These are phyloP conservation scores for Garrulus glandarius DNA, from an alignment of 2,797 vertebrate species.

Conservation along the genomic window DNA sequence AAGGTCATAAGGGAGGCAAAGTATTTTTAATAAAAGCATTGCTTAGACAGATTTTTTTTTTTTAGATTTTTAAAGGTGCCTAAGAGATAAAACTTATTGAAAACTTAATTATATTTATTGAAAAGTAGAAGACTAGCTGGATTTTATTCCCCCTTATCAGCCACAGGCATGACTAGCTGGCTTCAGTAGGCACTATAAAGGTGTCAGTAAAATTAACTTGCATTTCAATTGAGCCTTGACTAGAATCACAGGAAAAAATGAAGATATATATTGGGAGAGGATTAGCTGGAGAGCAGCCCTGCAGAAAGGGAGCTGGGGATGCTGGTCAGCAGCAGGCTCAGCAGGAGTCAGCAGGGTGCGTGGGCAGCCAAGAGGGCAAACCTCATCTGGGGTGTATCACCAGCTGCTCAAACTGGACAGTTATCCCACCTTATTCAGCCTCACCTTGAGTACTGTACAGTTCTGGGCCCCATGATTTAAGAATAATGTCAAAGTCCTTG, in stretches of 20 bases:
- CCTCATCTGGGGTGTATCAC: neutral
- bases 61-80: neutral
- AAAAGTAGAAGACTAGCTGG: neutral
- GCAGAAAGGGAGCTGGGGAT: neutral
- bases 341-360: neutral
- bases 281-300: neutral
- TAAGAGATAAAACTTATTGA: neutral
- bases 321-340: neutral
- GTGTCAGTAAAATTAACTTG: neutral
- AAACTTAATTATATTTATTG: neutral
- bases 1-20: neutral
- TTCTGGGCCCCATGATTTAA: neutral
- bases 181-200: neutral
- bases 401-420: neutral
- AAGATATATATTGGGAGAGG: neutral
- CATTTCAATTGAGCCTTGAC: neutral
- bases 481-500: neutral
- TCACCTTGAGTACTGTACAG: neutral
- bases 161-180: neutral
- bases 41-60: neutral
- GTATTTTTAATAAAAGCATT: neutral
- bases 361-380: neutral
- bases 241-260: neutral
- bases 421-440: neutral
- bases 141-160: neutral